Percentiles rank a stretch among this genome's conserved stretches.
Evolutionary conservation across 2,888 invertebrate genomes (phyloP).

Genomic region (Drosophila seclusa): DNA sequence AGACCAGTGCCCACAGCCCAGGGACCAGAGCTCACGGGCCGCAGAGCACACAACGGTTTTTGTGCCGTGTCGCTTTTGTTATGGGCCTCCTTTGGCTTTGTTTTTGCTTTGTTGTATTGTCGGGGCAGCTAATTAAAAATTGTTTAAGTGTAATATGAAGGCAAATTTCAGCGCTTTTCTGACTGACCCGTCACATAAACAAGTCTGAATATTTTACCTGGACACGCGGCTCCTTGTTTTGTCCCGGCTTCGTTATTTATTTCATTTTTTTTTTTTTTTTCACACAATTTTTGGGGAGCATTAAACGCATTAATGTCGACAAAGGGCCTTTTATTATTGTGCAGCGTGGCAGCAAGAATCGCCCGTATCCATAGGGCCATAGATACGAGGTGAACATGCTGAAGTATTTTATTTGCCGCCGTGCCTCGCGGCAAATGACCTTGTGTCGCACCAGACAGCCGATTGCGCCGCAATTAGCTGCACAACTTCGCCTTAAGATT

Average conservation of each 20-base stretch:
- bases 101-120: slow-evolving; percentile 41
- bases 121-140: slow-evolving; percentile 75
- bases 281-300: slow-evolving; percentile 49
- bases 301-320: slow-evolving; percentile 65
- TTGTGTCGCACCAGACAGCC: slow-evolving; percentile 55
- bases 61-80: slow-evolving; percentile 45
- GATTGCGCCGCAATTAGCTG: slow-evolving; percentile 73
- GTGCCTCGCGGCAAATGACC: slow-evolving; percentile 55
- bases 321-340: slow-evolving; percentile 55
- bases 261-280: background rate
- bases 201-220: slow-evolving; percentile 54
- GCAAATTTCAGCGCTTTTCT: slow-evolving; percentile 52
- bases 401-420: slow-evolving; percentile 10
- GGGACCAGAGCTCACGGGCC: slow-evolving; percentile 10
- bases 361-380: slow-evolving; percentile 2
- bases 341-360: slow-evolving; percentile 36
- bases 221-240: slow-evolving; percentile 9
- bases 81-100: slow-evolving; percentile 50
- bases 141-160: slow-evolving; percentile 69
- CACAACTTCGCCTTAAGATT: slow-evolving; percentile 74
- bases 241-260: slow-evolving; percentile 1
- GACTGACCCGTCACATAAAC: slow-evolving; percentile 54
- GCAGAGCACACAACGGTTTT: slow-evolving; percentile 32
- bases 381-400: slow-evolving; percentile 19
- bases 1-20: slow-evolving; percentile 1